Evolutionary conservation across 1,140 invertebrate species (phyloP).

Genomic region (Monochamus saltuarius): DNA sequence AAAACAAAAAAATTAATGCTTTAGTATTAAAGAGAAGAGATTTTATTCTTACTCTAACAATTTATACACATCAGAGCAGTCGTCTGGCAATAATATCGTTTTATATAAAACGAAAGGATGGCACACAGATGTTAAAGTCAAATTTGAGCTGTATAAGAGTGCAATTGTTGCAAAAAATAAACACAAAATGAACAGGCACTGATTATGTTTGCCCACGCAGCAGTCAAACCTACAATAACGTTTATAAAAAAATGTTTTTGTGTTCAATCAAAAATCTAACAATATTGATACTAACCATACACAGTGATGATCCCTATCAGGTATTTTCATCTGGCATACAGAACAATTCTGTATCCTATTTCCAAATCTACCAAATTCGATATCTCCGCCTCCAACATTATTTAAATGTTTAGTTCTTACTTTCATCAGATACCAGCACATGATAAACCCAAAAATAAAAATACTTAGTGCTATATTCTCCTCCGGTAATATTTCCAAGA

Average conservation of each 20-base stretch:
- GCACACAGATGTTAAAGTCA: slow-evolving; percentile 70
- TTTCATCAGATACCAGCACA: slow-evolving; percentile 62
- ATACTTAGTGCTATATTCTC: slow-evolving; percentile 66
- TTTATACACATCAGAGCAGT: slow-evolving; percentile 71
- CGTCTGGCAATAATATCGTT: slow-evolving; percentile 65
- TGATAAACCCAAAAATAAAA: slow-evolving; percentile 58
- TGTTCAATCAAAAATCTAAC: no score
- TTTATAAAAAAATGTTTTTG: slow-evolving; percentile 20
- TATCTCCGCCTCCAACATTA: slow-evolving; percentile 28
- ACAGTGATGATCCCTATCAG: slow-evolving; percentile 55
- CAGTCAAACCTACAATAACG: slow-evolving; percentile 66
- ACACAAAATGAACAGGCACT: slow-evolving; percentile 61
- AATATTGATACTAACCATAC: slow-evolving; percentile 54
- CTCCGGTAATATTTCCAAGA: slow-evolving; percentile 65
- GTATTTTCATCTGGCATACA: slow-evolving; percentile 53
- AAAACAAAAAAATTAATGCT: slow-evolving; percentile 1
- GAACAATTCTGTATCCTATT: slow-evolving; percentile 35
- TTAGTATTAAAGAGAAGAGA: background rate
- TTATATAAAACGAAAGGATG: slow-evolving; percentile 66
- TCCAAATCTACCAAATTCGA: slow-evolving; percentile 32
- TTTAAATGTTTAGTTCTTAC: slow-evolving; percentile 41
- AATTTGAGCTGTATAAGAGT: slow-evolving; percentile 66
- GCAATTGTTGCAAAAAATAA: slow-evolving; percentile 61
- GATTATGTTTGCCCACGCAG: slow-evolving; percentile 67
- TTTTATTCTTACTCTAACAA: slow-evolving; percentile 61